Conservation (phyloP, 2,113 vertebrate genomes). For the Ploceus nigricollis region DNA sequence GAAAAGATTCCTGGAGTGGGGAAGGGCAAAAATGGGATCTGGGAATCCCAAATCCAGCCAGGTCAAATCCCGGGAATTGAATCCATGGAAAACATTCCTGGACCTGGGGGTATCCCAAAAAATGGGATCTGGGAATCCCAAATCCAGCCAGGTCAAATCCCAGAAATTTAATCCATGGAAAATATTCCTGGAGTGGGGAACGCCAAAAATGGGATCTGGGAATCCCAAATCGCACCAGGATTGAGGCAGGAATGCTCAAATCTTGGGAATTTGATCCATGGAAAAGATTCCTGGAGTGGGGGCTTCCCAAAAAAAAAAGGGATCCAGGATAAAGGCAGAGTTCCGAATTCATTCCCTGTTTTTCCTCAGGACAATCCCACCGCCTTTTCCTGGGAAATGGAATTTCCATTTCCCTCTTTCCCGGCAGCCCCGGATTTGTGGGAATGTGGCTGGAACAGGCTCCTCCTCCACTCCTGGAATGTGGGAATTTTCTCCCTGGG, state of each 20-base stretch:
- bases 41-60: background rate
- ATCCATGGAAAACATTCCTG: background rate
- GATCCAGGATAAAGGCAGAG: background rate
- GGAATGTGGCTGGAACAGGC: background rate
- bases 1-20: background rate
- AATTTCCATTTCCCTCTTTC: background rate
- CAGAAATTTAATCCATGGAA: background rate
- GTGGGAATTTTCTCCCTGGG: background rate
- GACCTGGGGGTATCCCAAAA: too few species aligned
- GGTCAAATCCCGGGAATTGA: background rate
- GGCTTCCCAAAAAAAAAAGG: background rate
- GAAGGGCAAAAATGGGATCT: too few species aligned
- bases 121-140: too few species aligned
- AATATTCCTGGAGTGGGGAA: background rate
- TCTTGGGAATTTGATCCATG: background rate
- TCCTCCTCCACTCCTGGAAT: background rate
- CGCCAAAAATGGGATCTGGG: too few species aligned
- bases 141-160: fast-evolving
- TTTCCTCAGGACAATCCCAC: background rate
- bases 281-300: background rate
- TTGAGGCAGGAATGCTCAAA: background rate
- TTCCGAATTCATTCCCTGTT: background rate
- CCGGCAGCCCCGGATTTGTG: too few species aligned
- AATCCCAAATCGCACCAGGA: background rate
- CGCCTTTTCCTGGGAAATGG: background rate